Conservation (phyloP, 2,113 vertebrate species). For the Hiodon tergisus region DNA sequence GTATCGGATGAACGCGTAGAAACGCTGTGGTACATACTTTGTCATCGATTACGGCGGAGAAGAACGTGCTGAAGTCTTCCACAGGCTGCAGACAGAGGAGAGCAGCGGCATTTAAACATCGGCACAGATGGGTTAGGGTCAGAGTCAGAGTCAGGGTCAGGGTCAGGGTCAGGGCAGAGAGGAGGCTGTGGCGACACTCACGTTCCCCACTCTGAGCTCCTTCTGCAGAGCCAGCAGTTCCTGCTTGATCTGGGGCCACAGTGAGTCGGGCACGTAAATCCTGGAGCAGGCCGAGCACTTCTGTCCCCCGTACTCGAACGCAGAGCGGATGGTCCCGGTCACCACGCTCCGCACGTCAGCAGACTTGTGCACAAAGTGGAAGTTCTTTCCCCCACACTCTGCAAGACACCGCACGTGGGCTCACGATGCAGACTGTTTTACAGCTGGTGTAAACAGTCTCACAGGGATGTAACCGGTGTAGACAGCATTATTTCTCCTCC, state of each 20-base stretch:
- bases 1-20: background rate
- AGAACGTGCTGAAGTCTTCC: constrained; percentile 79
- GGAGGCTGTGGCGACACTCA: constrained; percentile 55
- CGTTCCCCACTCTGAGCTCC: constrained; percentile 80
- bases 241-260: constrained; percentile 82
- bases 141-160: background rate
- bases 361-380: constrained; percentile 86
- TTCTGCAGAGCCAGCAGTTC: constrained; percentile 72
- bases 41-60: constrained; percentile 88
- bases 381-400: constrained; percentile 98
- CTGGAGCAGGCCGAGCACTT: constrained; percentile 95
- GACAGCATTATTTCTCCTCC: too few species aligned
- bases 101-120: background rate
- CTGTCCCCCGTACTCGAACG: constrained; percentile 90
- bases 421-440: too few species aligned
- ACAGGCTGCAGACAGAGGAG: constrained; percentile 63
- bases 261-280: constrained; percentile 76
- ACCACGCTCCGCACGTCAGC: constrained; percentile 79
- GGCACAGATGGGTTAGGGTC: background rate
- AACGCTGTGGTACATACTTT: constrained; percentile 64
- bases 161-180: background rate
- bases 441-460: too few species aligned
- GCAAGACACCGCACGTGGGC: background rate
- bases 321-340: constrained; percentile 81
- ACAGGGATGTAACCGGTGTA: too few species aligned